Base-by-base conservation (phyloP, 2,797 vertebrate genomes). In the Fistularia commersonii region DNA sequence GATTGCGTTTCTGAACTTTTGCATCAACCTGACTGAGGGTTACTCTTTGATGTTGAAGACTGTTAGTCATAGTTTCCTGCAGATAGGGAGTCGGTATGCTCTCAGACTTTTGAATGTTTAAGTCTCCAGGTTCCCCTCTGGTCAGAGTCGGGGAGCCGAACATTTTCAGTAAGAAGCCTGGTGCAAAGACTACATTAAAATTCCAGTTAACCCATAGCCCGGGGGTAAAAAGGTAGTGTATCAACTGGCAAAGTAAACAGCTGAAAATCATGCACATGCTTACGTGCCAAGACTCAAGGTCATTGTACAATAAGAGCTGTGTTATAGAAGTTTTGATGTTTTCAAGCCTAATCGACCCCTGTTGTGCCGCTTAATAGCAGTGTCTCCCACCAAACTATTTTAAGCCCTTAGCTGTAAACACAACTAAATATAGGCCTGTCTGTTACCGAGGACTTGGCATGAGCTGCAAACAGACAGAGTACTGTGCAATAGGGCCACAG, bases 381-480 rank as follows among this genome's bases (percentile, higher is more conserved):
- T 61, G 69, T 80, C 71, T 80, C 77, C 77, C 64, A 48, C 47
- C 12, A 55, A 56, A 69, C 79, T 89, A 89, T 88, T 89, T 85
- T 61, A 82, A 69, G 79, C 45, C 7, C 63, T 78, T 77, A 64
- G 48, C 60, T 60, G 40, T 74, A 79, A 82, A 80, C 67, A 65
- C 31, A 8, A 45, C 87, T 90, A 90, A 88, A 89, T 89, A 89
- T 88, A 89, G 83, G 69, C 72, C 59, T 57, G 80, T 81, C 74
- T 83, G 82, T 84, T 84, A 71, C 75, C 69, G 66, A 64, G 77
- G 74, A 72, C 64, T 76, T 79, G 76, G 81, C 79, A 56, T 69
- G 46, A 48, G 64, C 66, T 54, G 37, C 14, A 59, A 85, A 90
- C 87, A 89, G 83, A 82, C 74, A 7, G 54, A 54, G 80, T 71